Evolutionary conservation across 1,140 invertebrate genomes (phyloP).

Genomic region (Trichogramma pretiosum): DNA sequence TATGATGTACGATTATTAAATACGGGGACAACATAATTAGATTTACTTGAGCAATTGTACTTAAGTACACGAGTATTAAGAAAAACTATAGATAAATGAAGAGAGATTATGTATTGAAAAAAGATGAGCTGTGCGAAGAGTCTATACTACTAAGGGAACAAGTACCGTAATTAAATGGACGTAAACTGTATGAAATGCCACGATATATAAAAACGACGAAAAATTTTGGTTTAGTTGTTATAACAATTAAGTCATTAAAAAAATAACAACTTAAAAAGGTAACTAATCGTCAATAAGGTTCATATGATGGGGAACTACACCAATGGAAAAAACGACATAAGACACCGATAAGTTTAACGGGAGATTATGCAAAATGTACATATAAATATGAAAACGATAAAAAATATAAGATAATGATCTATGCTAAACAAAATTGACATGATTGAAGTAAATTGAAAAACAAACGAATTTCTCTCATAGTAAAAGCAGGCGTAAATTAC

Average conservation of each 20-base stretch:
- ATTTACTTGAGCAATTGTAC: neutral
- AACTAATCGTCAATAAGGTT: no score
- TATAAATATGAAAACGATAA: slow-evolving; percentile 13
- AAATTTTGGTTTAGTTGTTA: slow-evolving; percentile 5
- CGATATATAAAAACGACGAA: slow-evolving; percentile 1
- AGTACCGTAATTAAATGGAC: slow-evolving; percentile 16
- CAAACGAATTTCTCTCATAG: no score
- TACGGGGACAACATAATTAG: no score
- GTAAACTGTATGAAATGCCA: slow-evolving; percentile 6
- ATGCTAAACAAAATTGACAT: slow-evolving; percentile 16
- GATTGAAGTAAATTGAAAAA: no score
- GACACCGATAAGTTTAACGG: neutral
- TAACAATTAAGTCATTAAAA: no score
- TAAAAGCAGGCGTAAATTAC: no score
- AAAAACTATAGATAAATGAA: neutral
- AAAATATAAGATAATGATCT: no score
- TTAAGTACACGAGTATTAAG: no score
- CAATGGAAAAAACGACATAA: neutral
- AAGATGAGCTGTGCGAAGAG: slow-evolving; percentile 7
- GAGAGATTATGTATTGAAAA: neutral
- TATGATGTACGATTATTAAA: no score
- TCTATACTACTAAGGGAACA: slow-evolving; percentile 15
- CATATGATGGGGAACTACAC: no score
- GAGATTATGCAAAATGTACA: neutral
- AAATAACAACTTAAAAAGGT: no score